Conservation (phyloP, 2,797 vertebrate species). For the Sphaeramia orbicularis region DNA sequence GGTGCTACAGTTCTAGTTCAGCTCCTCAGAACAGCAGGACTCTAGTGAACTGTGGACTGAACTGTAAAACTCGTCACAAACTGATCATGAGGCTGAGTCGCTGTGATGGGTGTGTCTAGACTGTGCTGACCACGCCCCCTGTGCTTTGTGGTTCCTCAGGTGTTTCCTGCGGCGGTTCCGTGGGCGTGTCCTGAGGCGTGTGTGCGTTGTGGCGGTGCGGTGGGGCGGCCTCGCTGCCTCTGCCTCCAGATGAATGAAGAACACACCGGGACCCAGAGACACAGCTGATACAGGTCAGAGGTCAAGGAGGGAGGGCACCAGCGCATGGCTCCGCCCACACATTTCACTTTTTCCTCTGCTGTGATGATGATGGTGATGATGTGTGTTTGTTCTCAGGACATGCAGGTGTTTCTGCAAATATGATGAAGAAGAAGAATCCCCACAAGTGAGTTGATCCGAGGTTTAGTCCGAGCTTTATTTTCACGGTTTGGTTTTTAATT, state of each 20-base stretch:
- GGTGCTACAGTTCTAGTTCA: too few species aligned
- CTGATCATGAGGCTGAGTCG: too few species aligned
- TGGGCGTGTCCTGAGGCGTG: not conserved
- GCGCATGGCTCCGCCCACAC: not conserved
- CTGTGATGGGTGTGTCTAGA: too few species aligned
- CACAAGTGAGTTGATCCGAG: conserved; percentile 95
- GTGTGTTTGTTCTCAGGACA: conserved; percentile 84
- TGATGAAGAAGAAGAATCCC: conserved; percentile 98
- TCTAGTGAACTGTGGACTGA: too few species aligned
- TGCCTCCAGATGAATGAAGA: conserved; percentile 99
- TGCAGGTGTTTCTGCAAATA: conserved; percentile 95
- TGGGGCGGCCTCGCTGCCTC: conserved; percentile 90
- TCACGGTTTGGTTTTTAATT: too few species aligned
- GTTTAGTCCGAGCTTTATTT: too few species aligned
- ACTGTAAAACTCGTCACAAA: too few species aligned
- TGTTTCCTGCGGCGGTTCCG: too few species aligned
- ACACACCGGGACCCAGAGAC: conserved; percentile 71
- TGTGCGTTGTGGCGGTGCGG: conserved; percentile 41
- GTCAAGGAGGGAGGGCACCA: conserved; percentile 2
- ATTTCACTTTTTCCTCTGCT: too few species aligned
- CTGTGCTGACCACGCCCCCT: too few species aligned
- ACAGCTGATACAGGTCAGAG: conserved; percentile 75
- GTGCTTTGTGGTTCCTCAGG: not conserved
- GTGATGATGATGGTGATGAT: too few species aligned
- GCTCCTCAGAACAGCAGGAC: too few species aligned